Percentiles rank a stretch among this genome's conserved stretches.
These are phyloP conservation scores for Phlogophora meticulosa DNA, from an alignment of 2,888 invertebrate species.

Conservation along the genomic window DNA sequence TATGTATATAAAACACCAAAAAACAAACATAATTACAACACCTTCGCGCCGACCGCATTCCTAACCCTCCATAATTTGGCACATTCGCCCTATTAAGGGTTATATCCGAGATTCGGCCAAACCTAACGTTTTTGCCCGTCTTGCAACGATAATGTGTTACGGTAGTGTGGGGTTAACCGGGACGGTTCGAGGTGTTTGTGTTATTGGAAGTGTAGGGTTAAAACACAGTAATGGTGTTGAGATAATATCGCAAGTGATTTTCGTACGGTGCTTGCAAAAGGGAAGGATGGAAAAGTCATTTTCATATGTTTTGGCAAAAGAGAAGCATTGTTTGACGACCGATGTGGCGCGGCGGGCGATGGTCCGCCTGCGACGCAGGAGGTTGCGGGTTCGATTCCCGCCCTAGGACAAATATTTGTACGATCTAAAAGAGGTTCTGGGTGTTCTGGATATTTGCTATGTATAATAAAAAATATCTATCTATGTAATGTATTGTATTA, in stretches of 20 bases:
- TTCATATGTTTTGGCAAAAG: too few relatives aligned
- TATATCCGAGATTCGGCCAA: conserved; percentile 78
- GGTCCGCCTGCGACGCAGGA: too few relatives aligned
- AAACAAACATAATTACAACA: conserved; percentile 41
- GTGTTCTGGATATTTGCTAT: too few relatives aligned
- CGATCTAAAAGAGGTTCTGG: too few relatives aligned
- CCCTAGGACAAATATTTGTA: too few relatives aligned
- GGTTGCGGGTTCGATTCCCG: too few relatives aligned
- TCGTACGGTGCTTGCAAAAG: neutral
- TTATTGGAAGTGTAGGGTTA: conserved; percentile 27
- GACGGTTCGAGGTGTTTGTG: conserved; percentile 15
- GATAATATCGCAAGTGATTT: conserved; percentile 3
- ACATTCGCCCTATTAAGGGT: conserved; percentile 80
- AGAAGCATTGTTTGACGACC: too few relatives aligned
- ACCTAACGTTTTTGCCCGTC: conserved; percentile 64
- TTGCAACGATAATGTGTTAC: conserved; percentile 55
- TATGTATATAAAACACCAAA: conserved; percentile 36
- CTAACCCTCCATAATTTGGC: conserved; percentile 70
- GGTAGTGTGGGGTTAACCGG: conserved; percentile 24
- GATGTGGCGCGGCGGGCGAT: too few relatives aligned
- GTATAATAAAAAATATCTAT: too few relatives aligned
- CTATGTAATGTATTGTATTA: too few relatives aligned
- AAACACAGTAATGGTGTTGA: conserved; percentile 5
- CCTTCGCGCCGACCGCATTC: conserved; percentile 30
- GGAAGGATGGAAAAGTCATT: neutral